Percentiles rank a stretch among this genome's conserved stretches.
Conservation (phyloP, 1,140 invertebrate genomes). For the Heliothis subflexa region DNA sequence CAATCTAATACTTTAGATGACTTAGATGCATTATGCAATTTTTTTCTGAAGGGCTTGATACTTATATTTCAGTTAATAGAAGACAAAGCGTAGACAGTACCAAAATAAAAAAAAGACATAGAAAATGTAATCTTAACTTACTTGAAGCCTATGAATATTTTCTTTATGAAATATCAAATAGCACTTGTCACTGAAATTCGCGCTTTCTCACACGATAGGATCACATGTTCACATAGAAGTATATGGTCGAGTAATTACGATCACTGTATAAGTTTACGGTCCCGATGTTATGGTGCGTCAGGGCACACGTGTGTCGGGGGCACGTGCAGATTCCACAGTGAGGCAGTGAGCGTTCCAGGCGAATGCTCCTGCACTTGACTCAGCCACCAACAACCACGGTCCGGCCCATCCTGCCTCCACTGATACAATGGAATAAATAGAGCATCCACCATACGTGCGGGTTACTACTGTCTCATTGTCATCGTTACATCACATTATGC, state of each 20-base stretch:
- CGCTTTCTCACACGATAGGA: conserved; percentile 9
- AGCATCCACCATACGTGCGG: conserved; percentile 45
- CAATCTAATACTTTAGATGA: not conserved
- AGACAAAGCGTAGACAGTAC: not conserved
- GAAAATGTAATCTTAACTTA: conserved; percentile 25
- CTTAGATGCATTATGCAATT: not conserved
- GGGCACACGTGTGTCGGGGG: conserved; percentile 68
- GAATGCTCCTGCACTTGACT: conserved; percentile 81
- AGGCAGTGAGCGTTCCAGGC: conserved; percentile 76
- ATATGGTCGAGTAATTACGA: conserved; percentile 54
- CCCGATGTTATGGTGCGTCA: conserved; percentile 61
- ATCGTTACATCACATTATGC: conserved; percentile 37
- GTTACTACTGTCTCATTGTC: conserved; percentile 29
- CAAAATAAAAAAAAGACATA: conserved; percentile 7
- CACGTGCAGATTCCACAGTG: conserved; percentile 79
- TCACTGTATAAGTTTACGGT: conserved; percentile 47
- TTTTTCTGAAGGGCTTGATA: not conserved
- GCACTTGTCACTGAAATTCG: conserved; percentile 27
- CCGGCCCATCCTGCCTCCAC: conserved; percentile 69
- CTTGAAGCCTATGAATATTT: not conserved
- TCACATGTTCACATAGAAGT: conserved; percentile 52
- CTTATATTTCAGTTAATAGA: not conserved
- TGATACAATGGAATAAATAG: conserved; percentile 70
- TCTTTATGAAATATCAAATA: not conserved
- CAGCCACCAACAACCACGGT: conserved; percentile 60